These are phyloP conservation scores for Lasioglossum marginatum DNA, from an alignment of 2,888 invertebrate species.

Conservation along the genomic window DNA sequence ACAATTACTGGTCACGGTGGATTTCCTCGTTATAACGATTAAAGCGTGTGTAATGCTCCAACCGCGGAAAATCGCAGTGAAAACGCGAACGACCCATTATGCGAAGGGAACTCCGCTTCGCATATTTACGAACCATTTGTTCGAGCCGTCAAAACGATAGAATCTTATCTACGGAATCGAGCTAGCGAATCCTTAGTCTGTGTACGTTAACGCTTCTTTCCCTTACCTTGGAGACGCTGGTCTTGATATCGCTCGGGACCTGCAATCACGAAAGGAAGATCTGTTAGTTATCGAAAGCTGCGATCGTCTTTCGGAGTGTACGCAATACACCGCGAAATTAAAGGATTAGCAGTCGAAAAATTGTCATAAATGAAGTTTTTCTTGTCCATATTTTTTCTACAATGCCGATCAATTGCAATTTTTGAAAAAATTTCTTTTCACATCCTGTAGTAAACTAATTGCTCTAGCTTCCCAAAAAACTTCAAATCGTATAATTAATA, in stretches of 20 bases:
- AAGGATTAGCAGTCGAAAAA: too few species aligned
- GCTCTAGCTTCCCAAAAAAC: too few species aligned
- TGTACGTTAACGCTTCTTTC: slow-evolving; percentile 19
- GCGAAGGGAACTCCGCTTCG: not conserved
- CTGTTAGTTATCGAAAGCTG: not conserved
- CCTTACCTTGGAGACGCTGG: slow-evolving; percentile 34
- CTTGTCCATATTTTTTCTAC: too few species aligned
- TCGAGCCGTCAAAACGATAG: not conserved
- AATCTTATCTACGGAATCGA: slow-evolving; percentile 27
- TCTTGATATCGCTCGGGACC: not conserved
- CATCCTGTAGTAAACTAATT: too few species aligned
- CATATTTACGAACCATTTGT: not conserved
- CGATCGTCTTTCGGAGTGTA: not conserved
- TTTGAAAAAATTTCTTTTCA: too few species aligned
- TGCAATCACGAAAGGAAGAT: slow-evolving; percentile 24
- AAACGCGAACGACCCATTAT: slow-evolving; percentile 25
- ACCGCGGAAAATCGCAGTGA: slow-evolving; percentile 1
- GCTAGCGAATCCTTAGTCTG: slow-evolving; percentile 20
- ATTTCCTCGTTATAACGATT: not conserved
- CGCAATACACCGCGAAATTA: not conserved
- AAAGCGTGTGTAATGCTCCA: not conserved
- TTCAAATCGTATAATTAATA: too few species aligned
- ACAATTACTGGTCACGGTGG: slow-evolving; percentile 31
- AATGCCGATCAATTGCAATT: too few species aligned
- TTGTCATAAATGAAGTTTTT: too few species aligned